Evolutionary conservation across 2,797 vertebrate genomes (phyloP).

Genomic region (Australoheros facetus): DNA sequence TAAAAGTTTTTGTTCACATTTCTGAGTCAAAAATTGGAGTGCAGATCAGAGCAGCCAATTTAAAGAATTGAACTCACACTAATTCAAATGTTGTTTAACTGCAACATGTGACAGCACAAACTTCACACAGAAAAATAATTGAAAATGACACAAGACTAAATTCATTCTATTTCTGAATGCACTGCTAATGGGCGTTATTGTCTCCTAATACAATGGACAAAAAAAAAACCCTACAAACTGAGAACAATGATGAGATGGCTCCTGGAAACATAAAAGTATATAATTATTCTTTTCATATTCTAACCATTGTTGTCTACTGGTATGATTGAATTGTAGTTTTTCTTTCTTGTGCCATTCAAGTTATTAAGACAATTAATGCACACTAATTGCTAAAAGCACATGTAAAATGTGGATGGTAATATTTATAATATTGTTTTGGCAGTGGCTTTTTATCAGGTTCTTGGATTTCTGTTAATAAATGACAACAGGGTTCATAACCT

Average conservation of each 20-base stretch:
- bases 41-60: neutral
- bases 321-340: neutral
- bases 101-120: neutral
- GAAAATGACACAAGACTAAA: neutral
- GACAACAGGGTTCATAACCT: neutral
- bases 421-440: neutral
- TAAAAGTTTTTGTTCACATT: neutral
- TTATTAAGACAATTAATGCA: neutral
- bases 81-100: neutral
- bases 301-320: neutral
- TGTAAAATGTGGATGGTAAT: neutral
- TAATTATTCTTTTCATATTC: neutral
- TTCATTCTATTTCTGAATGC: neutral
- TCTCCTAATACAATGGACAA: neutral
- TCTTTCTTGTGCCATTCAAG: neutral
- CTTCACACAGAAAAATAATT: neutral
- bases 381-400: neutral
- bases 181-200: neutral
- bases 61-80: neutral
- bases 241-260: neutral
- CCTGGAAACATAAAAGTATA: conserved; percentile 1
- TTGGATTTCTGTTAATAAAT: neutral
- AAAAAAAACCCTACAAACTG: neutral
- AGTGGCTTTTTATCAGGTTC: neutral
- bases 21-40: neutral